phyloP scores from a whole-genome alignment of 2,888 invertebrate species.

The Lycocerus yunnanus region DNA sequence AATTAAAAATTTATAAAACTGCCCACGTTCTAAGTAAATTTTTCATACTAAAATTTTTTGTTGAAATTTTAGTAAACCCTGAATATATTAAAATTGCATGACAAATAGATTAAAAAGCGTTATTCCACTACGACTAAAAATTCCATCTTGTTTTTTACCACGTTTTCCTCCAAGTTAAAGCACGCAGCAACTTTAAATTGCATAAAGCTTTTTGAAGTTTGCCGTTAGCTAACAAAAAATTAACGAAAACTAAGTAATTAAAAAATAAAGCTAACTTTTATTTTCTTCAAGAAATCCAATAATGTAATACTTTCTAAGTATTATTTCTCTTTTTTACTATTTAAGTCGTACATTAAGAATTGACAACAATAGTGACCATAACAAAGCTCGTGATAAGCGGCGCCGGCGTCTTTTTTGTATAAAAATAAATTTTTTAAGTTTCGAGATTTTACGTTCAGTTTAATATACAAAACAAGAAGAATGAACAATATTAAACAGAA shows the following conservation, averaged over 20 bases:
- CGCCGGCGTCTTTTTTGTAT: neutral
- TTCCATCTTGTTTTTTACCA: neutral
- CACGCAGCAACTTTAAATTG: neutral
- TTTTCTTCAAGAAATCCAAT: neutral
- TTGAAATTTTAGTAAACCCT: neutral
- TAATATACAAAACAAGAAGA: neutral
- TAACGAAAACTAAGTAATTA: neutral
- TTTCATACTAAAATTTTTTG: neutral
- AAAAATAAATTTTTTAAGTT: neutral
- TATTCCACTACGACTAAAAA: neutral
- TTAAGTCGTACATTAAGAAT: neutral
- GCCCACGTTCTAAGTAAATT: neutral
- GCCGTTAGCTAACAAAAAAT: neutral
- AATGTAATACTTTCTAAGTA: neutral
- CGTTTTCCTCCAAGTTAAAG: neutral
- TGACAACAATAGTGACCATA: neutral
- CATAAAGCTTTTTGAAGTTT: neutral
- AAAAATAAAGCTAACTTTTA: neutral
- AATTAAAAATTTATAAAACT: neutral
- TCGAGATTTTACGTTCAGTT: neutral
- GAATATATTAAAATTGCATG: neutral
- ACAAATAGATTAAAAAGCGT: neutral
- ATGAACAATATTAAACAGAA: too few species aligned
- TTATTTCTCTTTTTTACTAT: neutral
- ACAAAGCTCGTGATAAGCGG: neutral